Percentiles rank a stretch among this genome's conserved stretches.
phyloP scores from a whole-genome alignment of 2,888 invertebrate species.

The Scelioninae gen. 2 region DNA sequence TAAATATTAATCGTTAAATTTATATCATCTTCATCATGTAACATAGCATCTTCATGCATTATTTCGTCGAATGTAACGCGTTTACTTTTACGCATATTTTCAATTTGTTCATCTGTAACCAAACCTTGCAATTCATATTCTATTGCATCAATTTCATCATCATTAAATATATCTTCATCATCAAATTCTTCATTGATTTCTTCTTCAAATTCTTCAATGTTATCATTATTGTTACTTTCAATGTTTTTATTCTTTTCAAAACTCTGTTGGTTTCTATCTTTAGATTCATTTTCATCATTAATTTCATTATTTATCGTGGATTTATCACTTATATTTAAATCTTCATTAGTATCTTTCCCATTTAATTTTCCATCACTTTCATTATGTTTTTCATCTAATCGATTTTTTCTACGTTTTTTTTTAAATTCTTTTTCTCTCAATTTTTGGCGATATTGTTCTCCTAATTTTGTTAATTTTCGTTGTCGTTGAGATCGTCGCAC shows the following conservation, averaged over 20 bases:
- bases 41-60: neutral
- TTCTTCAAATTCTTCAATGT: too few relatives aligned
- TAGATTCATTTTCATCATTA: neutral
- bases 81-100: neutral
- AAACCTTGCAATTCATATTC: constrained; percentile 1
- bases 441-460: neutral
- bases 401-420: neutral
- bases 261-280: too few relatives aligned
- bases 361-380: neutral
- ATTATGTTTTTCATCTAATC: neutral
- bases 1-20: neutral
- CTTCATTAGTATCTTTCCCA: neutral
- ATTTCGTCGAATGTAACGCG: neutral
- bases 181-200: too few relatives aligned
- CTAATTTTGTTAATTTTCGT: neutral
- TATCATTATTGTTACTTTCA: constrained; percentile 3
- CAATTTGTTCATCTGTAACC: neutral
- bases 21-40: neutral
- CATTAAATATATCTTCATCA: neutral
- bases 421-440: neutral
- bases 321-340: too few relatives aligned
- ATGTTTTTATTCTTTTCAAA: neutral
- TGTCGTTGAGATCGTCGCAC: neutral
- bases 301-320: too few relatives aligned
- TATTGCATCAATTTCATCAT: neutral